Base-by-base conservation (phyloP, 2,797 vertebrate genomes). In the Acanthurus leucopareius region DNA sequence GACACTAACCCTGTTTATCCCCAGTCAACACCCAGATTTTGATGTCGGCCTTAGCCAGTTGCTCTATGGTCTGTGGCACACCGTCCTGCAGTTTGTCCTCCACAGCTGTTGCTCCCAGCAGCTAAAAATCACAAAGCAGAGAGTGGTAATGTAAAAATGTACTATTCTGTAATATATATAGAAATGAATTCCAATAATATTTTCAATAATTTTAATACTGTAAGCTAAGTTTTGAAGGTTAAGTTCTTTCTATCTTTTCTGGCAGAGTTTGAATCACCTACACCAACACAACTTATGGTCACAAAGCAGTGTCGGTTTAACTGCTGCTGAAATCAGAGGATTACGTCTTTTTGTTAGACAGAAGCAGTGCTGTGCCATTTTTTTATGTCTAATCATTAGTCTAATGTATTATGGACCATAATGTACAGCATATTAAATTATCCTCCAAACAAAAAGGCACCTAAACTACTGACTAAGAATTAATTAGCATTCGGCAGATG, bases 31-130 rank as follows among this genome's bases (percentile, higher is more conserved):
- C 96, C 97, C 98, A 99, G 74, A 98, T 95, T 91, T 97, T 99
- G 81, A 99, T 97, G 85, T 95, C 94, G 11, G 97, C 97, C 92
- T 95, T 96, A 49, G 91, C 92, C 65, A 99, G 96, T 56, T 93
- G 96, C 84, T 96, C 93, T 10, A 98, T 97, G 35, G 97, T 98
- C 86, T 99, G 97, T 35, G 97, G 96, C 0, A 99, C 98, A 0
- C 97, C 96, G 0, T 97, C 96, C 83, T 99, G 98, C n/a, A 99
- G 90, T 90, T 99, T 99, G 94, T 99, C 98, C 86, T 99, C 98
- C 70, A 99, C 96, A 0, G 97, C 98, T 59, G 97, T 97, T 3
- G 97, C 96, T 73, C 97, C 97, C 84, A 98, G 69, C 42, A 99
- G 83, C 98, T 99, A 71, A 42, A 89, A 49, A n/a, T 20, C 54